A percentile compares a stretch with the other conserved stretches of the same genome.
These are phyloP conservation scores for Cheirogaleus medius DNA, from an alignment of 2,113 vertebrate genomes.

Conservation along the genomic window DNA sequence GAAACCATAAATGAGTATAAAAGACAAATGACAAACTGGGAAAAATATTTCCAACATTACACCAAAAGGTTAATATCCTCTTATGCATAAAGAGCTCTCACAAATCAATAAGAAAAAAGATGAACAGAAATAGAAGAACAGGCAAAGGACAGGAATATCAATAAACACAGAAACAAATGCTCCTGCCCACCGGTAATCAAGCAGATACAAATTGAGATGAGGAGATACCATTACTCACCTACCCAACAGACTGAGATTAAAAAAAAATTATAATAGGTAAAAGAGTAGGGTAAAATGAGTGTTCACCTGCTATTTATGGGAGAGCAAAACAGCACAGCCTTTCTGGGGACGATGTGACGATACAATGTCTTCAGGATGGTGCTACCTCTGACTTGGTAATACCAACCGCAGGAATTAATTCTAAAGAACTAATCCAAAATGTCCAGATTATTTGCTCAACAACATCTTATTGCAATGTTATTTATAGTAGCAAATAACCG, in stretches of 20 bases:
- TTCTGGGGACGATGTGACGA: neutral
- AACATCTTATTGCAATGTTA: neutral
- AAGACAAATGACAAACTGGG: constrained; percentile 63
- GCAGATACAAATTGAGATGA: constrained; percentile 34
- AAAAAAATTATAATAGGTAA: neutral
- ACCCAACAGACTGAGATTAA: neutral
- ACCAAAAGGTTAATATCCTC: constrained; percentile 76
- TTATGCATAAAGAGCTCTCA: constrained; percentile 73
- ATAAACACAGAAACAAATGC: constrained; percentile 63
- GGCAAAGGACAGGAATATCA: constrained; percentile 63
- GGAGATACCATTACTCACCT: neutral
- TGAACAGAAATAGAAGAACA: constrained; percentile 70
- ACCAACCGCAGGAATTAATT: neutral
- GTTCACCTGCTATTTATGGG: neutral
- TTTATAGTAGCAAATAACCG: constrained; percentile 20
- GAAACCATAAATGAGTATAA: constrained; percentile 50
- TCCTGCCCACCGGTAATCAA: constrained; percentile 51
- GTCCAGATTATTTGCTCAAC: neutral
- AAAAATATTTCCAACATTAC: constrained; percentile 52
- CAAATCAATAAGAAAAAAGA: constrained; percentile 72
- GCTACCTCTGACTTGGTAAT: neutral
- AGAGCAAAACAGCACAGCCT: neutral
- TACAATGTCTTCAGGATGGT: neutral
- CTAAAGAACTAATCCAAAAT: neutral
- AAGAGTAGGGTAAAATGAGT: neutral